Percentiles rank a stretch among this genome's conserved stretches.
Evolutionary conservation across 2,888 invertebrate genomes (phyloP).

Genomic region (Orchesella flavescens): DNA sequence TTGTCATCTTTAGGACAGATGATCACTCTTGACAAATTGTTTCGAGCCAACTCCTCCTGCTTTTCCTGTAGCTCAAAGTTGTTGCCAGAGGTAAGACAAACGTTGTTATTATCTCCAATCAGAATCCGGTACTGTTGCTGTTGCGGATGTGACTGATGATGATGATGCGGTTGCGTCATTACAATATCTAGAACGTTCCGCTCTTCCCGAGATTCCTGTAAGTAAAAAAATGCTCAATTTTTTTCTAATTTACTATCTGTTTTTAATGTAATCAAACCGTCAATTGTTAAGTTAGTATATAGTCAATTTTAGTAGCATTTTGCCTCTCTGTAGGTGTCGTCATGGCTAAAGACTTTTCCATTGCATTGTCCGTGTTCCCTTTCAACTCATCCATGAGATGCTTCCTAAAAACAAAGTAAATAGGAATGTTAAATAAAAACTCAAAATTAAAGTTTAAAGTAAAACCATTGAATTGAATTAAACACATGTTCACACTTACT

Average conservation of each 20-base stretch:
- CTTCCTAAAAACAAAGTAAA: constrained; percentile 17
- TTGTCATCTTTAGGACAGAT: constrained; percentile 45
- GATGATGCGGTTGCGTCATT: constrained; percentile 3
- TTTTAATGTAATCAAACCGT: constrained; percentile 34
- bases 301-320: constrained; percentile 61
- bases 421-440: not conserved
- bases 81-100: not conserved
- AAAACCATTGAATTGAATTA: not conserved
- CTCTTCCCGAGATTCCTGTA: constrained; percentile 45
- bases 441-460: not conserved
- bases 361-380: constrained; percentile 39
- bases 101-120: too few species aligned
- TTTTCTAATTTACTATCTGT: constrained; percentile 5
- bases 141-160: too few species aligned
- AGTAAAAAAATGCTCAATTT: constrained; percentile 49
- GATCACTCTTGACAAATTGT: constrained; percentile 55
- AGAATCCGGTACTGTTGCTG: too few species aligned
- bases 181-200: constrained; percentile 5
- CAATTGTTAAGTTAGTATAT: constrained; percentile 38
- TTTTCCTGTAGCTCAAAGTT: constrained; percentile 2
- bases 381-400: constrained; percentile 42
- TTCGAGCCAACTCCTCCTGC: constrained; percentile 17
- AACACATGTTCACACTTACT: constrained; percentile 79
- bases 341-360: constrained; percentile 43
- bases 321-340: constrained; percentile 52